Conservation (phyloP, 2,888 invertebrate species). For the Lottia gigantea region DNA sequence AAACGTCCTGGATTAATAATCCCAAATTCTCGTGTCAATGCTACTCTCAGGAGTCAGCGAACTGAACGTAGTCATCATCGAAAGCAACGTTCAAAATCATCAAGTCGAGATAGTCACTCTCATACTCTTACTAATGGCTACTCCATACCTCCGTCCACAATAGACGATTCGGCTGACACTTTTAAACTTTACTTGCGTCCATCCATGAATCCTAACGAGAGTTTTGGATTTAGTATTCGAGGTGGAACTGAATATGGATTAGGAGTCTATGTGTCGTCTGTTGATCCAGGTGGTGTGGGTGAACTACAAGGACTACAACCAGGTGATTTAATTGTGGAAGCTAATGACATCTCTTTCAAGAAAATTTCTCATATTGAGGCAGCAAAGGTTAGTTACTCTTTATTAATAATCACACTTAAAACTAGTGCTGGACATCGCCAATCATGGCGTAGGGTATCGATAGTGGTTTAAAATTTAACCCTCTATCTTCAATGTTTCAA, state of each 20-base stretch:
- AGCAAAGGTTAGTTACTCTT: slow-evolving; percentile 46
- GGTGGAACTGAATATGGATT: slow-evolving; percentile 94
- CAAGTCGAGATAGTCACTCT: not conserved
- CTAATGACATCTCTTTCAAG: slow-evolving; percentile 88
- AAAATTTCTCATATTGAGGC: slow-evolving; percentile 61
- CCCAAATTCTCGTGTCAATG: not conserved
- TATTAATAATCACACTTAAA: no score
- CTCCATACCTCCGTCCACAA: slow-evolving; percentile 22
- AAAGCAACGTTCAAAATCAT: slow-evolving; percentile 8
- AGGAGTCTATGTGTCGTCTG: slow-evolving; percentile 94
- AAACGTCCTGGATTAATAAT: slow-evolving; percentile 8
- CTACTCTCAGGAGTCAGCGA: slow-evolving; percentile 6
- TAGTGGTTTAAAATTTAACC: no score
- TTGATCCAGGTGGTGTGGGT: slow-evolving; percentile 92
- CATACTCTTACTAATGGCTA: slow-evolving; percentile 14
- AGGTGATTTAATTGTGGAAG: slow-evolving; percentile 93
- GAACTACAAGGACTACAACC: slow-evolving; percentile 80
- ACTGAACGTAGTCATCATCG: not conserved
- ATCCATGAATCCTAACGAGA: slow-evolving; percentile 32
- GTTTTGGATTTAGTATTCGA: slow-evolving; percentile 93
- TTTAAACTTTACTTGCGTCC: slow-evolving; percentile 30
- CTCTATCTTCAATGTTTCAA: no score
- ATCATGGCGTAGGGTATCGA: no score
- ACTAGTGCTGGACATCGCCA: no score
- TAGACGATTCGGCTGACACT: slow-evolving; percentile 16